These are phyloP conservation scores for Phalacrocorax pelagicus DNA, from an alignment of 2,113 vertebrate species.

Conservation along the genomic window DNA sequence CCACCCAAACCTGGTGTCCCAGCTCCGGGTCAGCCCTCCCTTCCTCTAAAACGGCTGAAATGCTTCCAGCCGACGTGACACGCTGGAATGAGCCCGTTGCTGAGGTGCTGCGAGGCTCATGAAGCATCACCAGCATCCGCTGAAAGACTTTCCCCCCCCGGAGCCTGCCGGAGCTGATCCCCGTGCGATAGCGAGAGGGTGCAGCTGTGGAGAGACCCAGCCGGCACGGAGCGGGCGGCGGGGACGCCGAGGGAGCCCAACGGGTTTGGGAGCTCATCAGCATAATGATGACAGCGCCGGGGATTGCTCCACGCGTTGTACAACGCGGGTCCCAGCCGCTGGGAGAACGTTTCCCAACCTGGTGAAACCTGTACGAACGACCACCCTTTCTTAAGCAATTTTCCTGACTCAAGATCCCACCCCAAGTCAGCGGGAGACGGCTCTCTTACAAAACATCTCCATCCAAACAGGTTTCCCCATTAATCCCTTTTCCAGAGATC, in stretches of 20 bases:
- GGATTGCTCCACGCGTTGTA: slow-evolving; percentile 38
- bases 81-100: fast-evolving
- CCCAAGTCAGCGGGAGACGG: background rate
- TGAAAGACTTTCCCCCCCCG: background rate
- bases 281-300: background rate
- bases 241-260: background rate
- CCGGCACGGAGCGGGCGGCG: background rate
- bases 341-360: slow-evolving; percentile 42
- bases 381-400: slow-evolving; percentile 46
- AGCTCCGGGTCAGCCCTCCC: background rate
- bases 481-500: background rate
- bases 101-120: background rate
- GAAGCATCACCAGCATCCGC: background rate
- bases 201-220: background rate
- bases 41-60: background rate
- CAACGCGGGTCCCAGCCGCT: slow-evolving; percentile 5
- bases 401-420: slow-evolving; percentile 54
- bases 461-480: slow-evolving; percentile 39
- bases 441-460: slow-evolving; percentile 39
- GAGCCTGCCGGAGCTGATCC: background rate
- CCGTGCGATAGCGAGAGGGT: background rate
- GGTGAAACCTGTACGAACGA: slow-evolving; percentile 20
- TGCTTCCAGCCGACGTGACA: background rate
- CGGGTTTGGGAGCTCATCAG: slow-evolving; percentile 36
- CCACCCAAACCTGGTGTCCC: background rate